Evolutionary conservation across 1,140 invertebrate genomes (phyloP).

Genomic region (Caenorhabditis briggsae): DNA sequence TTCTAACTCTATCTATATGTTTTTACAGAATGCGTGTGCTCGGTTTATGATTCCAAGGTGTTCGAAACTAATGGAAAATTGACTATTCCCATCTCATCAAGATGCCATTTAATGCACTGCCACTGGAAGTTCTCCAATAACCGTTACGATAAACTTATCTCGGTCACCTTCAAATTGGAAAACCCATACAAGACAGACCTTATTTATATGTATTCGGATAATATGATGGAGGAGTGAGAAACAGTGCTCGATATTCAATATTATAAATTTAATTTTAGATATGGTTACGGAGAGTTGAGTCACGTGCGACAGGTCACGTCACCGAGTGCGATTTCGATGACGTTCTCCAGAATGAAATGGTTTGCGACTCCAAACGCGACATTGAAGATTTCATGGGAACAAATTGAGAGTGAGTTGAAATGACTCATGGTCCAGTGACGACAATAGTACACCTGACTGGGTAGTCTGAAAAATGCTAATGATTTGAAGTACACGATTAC

Average conservation of each 20-base stretch:
- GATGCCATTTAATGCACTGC: neutral
- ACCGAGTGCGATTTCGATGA: neutral
- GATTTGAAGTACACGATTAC: too few species aligned
- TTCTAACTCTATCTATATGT: neutral
- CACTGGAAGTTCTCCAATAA: conserved; percentile 15
- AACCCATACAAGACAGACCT: neutral
- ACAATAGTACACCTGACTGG: neutral
- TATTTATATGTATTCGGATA: neutral
- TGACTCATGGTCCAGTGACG: neutral
- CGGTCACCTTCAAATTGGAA: neutral
- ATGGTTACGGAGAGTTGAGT: neutral
- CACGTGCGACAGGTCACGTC: neutral
- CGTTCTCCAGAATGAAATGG: neutral
- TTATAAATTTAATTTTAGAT: neutral
- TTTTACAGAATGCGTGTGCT: conserved; percentile 4
- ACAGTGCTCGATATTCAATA: too few species aligned
- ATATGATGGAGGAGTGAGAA: neutral
- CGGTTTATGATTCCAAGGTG: neutral
- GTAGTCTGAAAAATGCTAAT: too few species aligned
- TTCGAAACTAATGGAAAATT: neutral
- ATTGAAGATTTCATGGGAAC: neutral
- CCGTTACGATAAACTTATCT: too few species aligned
- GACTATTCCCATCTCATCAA: neutral
- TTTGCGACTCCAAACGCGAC: neutral
- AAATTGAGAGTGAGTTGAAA: neutral